Evolutionary conservation across 2,797 vertebrate species (phyloP).

Genomic region (Melanotaenia boesemani): DNA sequence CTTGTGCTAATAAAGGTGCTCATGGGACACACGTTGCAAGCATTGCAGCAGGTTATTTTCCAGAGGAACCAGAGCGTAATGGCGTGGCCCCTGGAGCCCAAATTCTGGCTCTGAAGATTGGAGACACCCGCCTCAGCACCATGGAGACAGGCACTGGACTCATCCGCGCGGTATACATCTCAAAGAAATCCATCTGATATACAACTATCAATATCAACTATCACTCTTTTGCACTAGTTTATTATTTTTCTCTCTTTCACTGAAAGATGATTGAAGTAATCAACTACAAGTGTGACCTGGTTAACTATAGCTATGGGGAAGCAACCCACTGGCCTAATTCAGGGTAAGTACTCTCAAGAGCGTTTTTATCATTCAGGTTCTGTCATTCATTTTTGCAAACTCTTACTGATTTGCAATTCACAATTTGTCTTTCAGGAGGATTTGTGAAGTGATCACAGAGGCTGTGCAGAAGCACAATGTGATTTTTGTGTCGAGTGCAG

Average conservation of each 20-base stretch:
- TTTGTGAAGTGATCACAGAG: conserved; percentile 97
- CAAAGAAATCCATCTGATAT: not conserved
- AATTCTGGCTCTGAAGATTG: conserved; percentile 96
- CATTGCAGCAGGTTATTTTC: conserved; percentile 96
- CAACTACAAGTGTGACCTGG: conserved; percentile 98
- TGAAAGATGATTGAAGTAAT: conserved; percentile 98
- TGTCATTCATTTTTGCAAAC: not conserved
- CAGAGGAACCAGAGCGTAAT: conserved; percentile 94
- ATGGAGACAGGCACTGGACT: conserved; percentile 99
- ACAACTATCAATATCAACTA: not conserved
- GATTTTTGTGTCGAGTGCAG: conserved; percentile 97
- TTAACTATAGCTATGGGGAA: conserved; percentile 99
- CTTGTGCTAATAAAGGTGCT: conserved; percentile 84
- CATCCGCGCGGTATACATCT: conserved; percentile 89
- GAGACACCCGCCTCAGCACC: conserved; percentile 97
- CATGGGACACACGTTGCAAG: conserved; percentile 98
- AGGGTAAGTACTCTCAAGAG: conserved; percentile 84
- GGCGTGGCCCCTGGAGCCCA: conserved; percentile 97
- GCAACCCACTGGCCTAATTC: conserved; percentile 99
- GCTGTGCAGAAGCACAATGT: conserved; percentile 98
- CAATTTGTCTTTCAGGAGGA: conserved; percentile 85
- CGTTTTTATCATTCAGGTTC: not conserved
- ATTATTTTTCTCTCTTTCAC: conserved; percentile 28
- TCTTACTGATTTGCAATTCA: not conserved
- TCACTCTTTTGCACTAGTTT: not conserved